Percentiles rank a stretch among this genome's conserved stretches.
These are phyloP conservation scores for Egretta garzetta DNA, from an alignment of 2,113 vertebrate species.

Conservation along the genomic window DNA sequence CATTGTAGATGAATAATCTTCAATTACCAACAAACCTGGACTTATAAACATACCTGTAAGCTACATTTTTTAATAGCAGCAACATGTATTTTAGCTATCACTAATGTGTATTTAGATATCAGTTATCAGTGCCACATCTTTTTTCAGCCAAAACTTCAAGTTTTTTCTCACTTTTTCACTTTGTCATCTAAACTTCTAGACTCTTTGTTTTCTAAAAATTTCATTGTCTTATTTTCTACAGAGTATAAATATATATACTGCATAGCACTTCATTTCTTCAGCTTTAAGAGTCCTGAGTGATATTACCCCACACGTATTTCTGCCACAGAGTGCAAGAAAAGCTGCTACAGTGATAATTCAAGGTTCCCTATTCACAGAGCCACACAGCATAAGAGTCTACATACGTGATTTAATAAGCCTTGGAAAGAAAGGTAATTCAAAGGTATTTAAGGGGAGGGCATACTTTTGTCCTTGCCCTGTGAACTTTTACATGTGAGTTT, in stretches of 20 bases:
- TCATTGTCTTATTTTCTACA: background rate
- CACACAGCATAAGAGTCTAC: too few relatives aligned
- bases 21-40: background rate
- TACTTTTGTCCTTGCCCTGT: background rate
- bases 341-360: constrained; percentile 27
- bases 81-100: background rate
- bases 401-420: background rate
- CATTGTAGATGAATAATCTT: background rate
- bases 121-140: background rate
- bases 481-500: too few relatives aligned
- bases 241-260: constrained; percentile 38
- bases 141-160: background rate
- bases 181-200: background rate
- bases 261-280: constrained; percentile 26
- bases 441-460: background rate
- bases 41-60: background rate
- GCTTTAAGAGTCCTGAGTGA: constrained; percentile 50
- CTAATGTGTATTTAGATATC: background rate
- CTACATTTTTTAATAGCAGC: background rate
- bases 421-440: constrained; percentile 25
- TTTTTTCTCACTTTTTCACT: background rate
- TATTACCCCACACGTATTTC: constrained; percentile 35
- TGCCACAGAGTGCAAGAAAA: constrained; percentile 26
- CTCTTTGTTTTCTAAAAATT: background rate
- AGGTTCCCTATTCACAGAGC: too few relatives aligned